These are phyloP conservation scores for Drosophila nr. medialis DNA, from an alignment of 2,888 invertebrate species.

Conservation along the genomic window DNA sequence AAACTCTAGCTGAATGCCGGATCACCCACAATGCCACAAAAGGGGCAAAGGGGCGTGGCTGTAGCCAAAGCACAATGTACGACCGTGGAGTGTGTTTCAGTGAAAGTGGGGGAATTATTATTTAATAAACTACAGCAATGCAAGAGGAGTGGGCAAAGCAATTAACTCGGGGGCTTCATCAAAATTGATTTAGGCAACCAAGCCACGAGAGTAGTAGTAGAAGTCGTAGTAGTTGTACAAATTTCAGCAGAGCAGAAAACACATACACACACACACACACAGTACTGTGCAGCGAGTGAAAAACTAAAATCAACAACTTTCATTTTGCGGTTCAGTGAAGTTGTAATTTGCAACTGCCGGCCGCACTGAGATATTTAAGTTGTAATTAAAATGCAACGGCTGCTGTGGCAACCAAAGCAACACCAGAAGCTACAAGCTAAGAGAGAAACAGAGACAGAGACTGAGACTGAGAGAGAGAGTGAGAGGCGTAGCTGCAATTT, in stretches of 20 bases:
- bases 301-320: constrained; percentile 67
- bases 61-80: constrained; percentile 22
- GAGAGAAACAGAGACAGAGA: constrained; percentile 5
- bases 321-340: constrained; percentile 77
- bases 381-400: constrained; percentile 77
- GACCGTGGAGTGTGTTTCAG: constrained; percentile 36
- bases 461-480: neutral
- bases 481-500: constrained; percentile 46
- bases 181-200: constrained; percentile 63
- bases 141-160: constrained; percentile 26
- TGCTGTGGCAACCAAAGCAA: constrained; percentile 27
- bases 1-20: constrained; percentile 1
- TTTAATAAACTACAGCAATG: constrained; percentile 46
- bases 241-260: constrained; percentile 32
- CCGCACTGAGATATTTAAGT: constrained; percentile 77
- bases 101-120: constrained; percentile 48
- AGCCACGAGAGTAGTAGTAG: neutral
- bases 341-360: constrained; percentile 69
- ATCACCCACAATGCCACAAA: constrained; percentile 3
- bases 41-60: neutral
- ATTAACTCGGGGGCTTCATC: constrained; percentile 55
- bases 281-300: constrained; percentile 3
- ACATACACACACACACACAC: constrained; percentile 30
- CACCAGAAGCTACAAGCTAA: constrained; percentile 13
- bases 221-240: neutral